Conservation (phyloP, 2,113 vertebrate species). For the Chionodraco myersi region DNA sequence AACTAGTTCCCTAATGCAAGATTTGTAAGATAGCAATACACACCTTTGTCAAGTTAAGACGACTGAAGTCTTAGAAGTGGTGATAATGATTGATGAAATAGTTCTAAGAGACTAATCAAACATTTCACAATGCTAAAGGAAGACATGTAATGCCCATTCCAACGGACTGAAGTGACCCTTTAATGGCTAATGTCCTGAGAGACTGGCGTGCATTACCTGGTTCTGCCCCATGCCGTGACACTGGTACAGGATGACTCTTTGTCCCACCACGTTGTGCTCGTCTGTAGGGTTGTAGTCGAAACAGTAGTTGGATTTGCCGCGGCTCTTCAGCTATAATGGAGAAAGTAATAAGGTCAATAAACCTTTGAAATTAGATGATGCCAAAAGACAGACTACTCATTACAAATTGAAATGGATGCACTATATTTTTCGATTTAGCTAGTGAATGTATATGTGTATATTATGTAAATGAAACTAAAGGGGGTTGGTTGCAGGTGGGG, state of each 20-base stretch:
- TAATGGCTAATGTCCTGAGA: neutral
- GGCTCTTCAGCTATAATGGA: constrained; percentile 88
- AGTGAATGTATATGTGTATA: too few relatives aligned
- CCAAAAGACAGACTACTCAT: too few relatives aligned
- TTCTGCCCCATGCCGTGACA: constrained; percentile 99
- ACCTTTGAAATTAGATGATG: neutral
- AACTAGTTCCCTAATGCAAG: neutral
- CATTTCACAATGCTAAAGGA: neutral
- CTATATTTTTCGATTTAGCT: too few relatives aligned
- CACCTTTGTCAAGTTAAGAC: neutral
- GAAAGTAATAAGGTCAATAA: neutral
- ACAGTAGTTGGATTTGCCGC: constrained; percentile 88
- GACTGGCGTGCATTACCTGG: constrained; percentile 85
- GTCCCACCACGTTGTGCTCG: constrained; percentile 86
- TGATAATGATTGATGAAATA: neutral
- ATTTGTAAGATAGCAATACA: constrained; percentile 8
- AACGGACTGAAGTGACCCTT: neutral
- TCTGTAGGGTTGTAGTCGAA: constrained; percentile 94
- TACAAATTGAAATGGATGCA: too few relatives aligned
- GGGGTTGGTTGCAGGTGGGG: too few relatives aligned
- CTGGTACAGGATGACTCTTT: constrained; percentile 88
- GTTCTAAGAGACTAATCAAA: neutral
- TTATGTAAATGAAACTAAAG: too few relatives aligned
- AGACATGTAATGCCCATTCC: neutral
- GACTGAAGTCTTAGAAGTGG: constrained; percentile 7